These are phyloP conservation scores for Caenorhabditis remanei DNA, from an alignment of 1,140 invertebrate genomes.

Conservation along the genomic window DNA sequence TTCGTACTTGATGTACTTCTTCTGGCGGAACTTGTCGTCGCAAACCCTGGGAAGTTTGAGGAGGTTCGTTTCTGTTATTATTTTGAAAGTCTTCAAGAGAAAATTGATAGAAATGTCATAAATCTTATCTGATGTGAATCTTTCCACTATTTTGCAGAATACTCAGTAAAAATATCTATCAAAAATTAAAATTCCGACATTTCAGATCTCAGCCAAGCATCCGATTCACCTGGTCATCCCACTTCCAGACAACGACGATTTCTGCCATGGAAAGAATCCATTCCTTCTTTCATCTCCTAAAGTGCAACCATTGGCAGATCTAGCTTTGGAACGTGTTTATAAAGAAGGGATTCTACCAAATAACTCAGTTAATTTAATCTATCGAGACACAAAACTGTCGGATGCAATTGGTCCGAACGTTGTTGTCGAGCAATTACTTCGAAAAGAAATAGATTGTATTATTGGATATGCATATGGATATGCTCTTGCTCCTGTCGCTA, in stretches of 20 bases:
- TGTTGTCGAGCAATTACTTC: constrained; percentile 71
- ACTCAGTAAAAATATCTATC: background rate
- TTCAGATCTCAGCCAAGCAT: constrained; percentile 57
- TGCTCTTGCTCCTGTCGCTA: constrained; percentile 75
- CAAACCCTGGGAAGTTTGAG: constrained; percentile 27
- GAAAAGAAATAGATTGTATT: constrained; percentile 74
- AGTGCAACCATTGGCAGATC: constrained; percentile 73
- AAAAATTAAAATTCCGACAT: background rate
- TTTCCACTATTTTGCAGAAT: background rate
- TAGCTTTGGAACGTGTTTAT: constrained; percentile 72
- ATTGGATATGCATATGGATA: constrained; percentile 78
- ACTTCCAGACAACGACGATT: constrained; percentile 68
- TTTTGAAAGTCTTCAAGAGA: no score
- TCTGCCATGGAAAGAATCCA: constrained; percentile 69
- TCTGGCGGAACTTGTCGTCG: background rate
- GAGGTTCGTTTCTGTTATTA: constrained; percentile 10
- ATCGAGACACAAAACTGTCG: constrained; percentile 71
- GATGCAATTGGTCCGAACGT: constrained; percentile 77
- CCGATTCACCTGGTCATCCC: constrained; percentile 76
- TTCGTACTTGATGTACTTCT: background rate
- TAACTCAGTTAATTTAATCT: constrained; percentile 69
- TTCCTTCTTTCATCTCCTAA: constrained; percentile 72
- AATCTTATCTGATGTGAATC: no score
- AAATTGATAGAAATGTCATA: no score
- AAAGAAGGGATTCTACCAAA: constrained; percentile 66